Conservation (phyloP, 2,797 vertebrate genomes). For the Acrossocheilus fasciatus region DNA sequence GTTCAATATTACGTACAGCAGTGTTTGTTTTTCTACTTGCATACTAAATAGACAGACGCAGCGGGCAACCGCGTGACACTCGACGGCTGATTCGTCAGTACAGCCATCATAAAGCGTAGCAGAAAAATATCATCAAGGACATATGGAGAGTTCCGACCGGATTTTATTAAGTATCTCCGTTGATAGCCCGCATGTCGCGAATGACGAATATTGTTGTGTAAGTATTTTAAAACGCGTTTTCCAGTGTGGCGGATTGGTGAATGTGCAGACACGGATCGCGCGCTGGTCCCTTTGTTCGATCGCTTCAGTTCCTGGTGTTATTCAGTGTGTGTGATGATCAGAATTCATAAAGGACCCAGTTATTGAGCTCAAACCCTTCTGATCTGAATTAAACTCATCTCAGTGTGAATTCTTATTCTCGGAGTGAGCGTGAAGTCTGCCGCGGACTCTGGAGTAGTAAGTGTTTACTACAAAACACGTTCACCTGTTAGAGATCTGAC, state of each 20-base stretch:
- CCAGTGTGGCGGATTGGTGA: conserved; percentile 67
- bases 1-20: not conserved
- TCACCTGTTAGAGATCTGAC: conserved; percentile 28
- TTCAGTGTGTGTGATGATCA: conserved; percentile 61
- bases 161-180: not conserved
- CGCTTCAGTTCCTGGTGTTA: conserved; percentile 76
- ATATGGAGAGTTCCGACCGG: too few relatives aligned
- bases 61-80: not conserved
- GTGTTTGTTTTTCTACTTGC: not conserved
- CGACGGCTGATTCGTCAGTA: conserved; percentile 22
- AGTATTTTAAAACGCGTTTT: conserved; percentile 47
- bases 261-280: conserved; percentile 71
- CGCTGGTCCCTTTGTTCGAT: conserved; percentile 79
- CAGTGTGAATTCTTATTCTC: not conserved
- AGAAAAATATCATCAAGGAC: not conserved
- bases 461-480: conserved; percentile 69
- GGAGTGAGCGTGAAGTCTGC: not conserved
- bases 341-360: conserved; percentile 43
- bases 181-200: not conserved
- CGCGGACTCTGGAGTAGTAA: conserved; percentile 80
- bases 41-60: not conserved
- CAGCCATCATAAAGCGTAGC: too few relatives aligned
- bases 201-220: not conserved
- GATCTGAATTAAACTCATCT: conserved; percentile 28
- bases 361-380: conserved; percentile 50